A percentile compares a stretch with the other conserved stretches of the same genome.
Evolutionary conservation across 2,113 vertebrate species (phyloP).

Genomic region (Aptenodytes patagonicus): DNA sequence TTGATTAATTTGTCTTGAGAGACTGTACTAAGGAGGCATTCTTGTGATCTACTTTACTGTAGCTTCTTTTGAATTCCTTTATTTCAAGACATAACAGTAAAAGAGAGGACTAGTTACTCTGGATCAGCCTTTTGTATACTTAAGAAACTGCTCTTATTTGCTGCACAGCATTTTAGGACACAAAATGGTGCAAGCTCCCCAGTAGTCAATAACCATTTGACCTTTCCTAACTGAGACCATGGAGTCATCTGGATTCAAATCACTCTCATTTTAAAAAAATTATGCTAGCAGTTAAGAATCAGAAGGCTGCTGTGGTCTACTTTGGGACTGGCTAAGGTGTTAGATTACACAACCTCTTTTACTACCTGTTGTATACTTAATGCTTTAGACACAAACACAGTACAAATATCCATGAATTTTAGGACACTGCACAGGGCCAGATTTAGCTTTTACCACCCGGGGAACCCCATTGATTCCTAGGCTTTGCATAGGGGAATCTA

Average conservation of each 20-base stretch:
- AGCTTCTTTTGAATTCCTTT: constrained; percentile 28
- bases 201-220: not conserved
- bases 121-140: not conserved
- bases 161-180: constrained; percentile 21
- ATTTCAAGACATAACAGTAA: not conserved
- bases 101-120: constrained; percentile 20
- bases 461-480: not conserved
- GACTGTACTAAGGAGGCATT: not conserved
- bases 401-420: not conserved
- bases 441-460: constrained; percentile 3
- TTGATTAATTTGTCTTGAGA: not conserved
- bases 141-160: not conserved
- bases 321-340: constrained; percentile 37
- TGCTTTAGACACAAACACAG: not conserved
- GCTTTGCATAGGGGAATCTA: not conserved
- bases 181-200: constrained; percentile 23
- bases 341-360: constrained; percentile 29
- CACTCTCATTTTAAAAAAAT: not conserved
- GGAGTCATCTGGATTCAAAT: not conserved
- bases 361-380: not conserved
- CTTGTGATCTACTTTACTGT: not conserved
- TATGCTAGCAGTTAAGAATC: not conserved
- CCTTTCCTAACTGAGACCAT: constrained; percentile 8
- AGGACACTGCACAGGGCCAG: not conserved
- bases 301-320: constrained; percentile 32